Evolutionary conservation across 2,797 vertebrate species (phyloP).

Genomic region (Cygnus olor): DNA sequence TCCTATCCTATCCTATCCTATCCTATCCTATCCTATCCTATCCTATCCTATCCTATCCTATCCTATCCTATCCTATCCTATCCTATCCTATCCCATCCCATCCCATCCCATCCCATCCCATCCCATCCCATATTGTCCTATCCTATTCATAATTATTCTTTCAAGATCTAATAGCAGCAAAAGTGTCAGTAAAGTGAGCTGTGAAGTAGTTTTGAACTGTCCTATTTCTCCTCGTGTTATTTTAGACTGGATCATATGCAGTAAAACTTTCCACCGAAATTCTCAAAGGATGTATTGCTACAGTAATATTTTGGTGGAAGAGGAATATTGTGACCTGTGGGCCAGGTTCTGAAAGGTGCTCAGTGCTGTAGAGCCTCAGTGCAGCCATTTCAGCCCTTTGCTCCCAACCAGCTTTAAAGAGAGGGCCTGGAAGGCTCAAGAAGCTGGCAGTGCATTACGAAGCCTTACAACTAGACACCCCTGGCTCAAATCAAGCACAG

Average conservation of each 20-base stretch:
- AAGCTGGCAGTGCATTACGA: background rate
- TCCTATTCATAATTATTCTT: background rate
- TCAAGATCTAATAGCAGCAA: background rate
- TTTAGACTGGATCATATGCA: background rate
- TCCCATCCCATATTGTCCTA: rapidly evolving
- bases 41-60: rapidly evolving
- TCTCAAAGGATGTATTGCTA: background rate
- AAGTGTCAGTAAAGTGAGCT: background rate
- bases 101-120: rapidly evolving
- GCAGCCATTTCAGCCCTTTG: background rate
- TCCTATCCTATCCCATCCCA: rapidly evolving
- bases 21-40: rapidly evolving
- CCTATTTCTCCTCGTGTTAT: background rate
- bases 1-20: rapidly evolving
- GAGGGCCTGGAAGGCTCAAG: background rate
- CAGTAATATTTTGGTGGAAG: background rate
- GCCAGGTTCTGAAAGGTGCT: background rate
- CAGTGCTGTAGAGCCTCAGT: background rate
- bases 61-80: rapidly evolving
- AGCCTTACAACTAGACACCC: background rate
- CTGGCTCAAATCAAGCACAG: background rate
- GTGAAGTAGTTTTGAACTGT: background rate
- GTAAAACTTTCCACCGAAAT: background rate
- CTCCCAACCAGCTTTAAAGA: background rate
- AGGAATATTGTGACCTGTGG: background rate